Base-by-base conservation (phyloP, 2,797 vertebrate species). In the Nothura maculosa region DNA sequence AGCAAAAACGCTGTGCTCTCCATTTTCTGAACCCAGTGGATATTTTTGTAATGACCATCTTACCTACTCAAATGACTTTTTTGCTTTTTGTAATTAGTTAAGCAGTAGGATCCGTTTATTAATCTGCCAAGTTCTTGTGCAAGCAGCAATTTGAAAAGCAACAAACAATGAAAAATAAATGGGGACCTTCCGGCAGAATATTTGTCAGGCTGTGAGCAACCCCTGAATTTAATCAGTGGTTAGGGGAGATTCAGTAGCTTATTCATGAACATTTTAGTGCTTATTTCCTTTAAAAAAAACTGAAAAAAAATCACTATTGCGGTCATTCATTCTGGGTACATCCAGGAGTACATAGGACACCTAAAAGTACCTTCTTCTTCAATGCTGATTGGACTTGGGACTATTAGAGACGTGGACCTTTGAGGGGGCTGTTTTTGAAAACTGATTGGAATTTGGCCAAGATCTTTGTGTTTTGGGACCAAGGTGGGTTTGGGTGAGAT, bases 31-130 rank as follows among this genome's bases (percentile, higher is more conserved):
- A 87, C 82, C 66, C 74, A 45, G 90, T 55, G 89, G 76, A 42
- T 92, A 89, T 93, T 92, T 93, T 76, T 77, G 58, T 82, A 92
- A 95, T 90, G 94, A 75, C 91, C 66, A 73, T 74, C 1, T 2
- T 45, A 34, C 57, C 68, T 61, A 57, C 50, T 90, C 43, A 63
- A 88, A 76, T 73, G 9, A 72, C 54, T 89, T 93, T 79, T 92
- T 63, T 62, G 30, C 54, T 93, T 78, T 84, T 74, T 0, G 0
- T 52, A 90, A 81, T 85, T 94, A 93, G 76, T 87, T 85, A 83
- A 92, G 76, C 79, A 85, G 81, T n/a, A 25, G 60, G 69, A 76
- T 87, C 63, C 30, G 47, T 48, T 94, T 95, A 78, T 87, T 85
- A 87, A 92, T 93, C 84, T 24, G 1, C 73, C 15, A 63, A 48